Conservation (phyloP, 2,888 invertebrate species). For the Spicauda simplicius region DNA sequence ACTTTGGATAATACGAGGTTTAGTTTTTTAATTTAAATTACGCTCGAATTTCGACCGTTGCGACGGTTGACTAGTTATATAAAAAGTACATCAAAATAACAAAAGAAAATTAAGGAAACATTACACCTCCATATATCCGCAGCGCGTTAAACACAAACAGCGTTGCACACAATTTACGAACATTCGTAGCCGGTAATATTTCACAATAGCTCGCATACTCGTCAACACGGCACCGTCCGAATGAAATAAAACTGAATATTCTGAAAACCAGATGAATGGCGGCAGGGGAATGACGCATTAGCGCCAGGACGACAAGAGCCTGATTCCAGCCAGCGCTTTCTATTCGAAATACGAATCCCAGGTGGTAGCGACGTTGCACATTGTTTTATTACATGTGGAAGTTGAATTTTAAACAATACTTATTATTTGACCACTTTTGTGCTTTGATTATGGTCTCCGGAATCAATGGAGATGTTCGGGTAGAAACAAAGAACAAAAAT, state of each 20-base stretch:
- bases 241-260: slow-evolving; percentile 54
- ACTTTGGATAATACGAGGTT: too few species aligned
- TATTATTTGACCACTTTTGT: too few species aligned
- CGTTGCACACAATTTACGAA: slow-evolving; percentile 11
- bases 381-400: not conserved
- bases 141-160: slow-evolving; percentile 5
- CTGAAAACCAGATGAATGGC: slow-evolving; percentile 47
- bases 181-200: slow-evolving; percentile 10
- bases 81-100: not conserved
- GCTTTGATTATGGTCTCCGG: too few species aligned
- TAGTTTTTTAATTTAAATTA: too few species aligned
- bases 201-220: slow-evolving; percentile 28
- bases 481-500: too few species aligned
- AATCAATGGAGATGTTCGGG: too few species aligned
- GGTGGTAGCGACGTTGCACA: not conserved
- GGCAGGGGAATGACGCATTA: slow-evolving; percentile 61
- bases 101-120: not conserved
- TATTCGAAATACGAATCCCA: not conserved
- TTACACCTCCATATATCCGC: not conserved
- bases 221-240: slow-evolving; percentile 18
- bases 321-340: slow-evolving; percentile 56
- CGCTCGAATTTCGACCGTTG: too few species aligned
- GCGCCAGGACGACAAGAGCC: slow-evolving; percentile 59
- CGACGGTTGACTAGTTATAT: too few species aligned
- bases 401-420: too few species aligned